These are phyloP conservation scores for Proterorhinus semilunaris DNA, from an alignment of 2,113 vertebrate genomes.

Conservation along the genomic window DNA sequence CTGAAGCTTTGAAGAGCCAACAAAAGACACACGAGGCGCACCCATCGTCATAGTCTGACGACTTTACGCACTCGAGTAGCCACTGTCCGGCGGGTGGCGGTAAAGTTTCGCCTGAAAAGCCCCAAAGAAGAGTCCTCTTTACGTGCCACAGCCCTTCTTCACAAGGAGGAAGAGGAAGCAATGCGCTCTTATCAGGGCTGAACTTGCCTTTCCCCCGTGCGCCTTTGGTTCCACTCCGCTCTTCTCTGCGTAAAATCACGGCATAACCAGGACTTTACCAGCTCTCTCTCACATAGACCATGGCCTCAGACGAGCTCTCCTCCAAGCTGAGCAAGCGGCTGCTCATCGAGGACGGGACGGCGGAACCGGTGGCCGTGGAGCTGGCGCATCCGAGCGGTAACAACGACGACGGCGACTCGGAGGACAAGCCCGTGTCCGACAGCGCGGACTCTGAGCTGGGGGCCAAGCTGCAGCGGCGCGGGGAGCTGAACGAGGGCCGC, in stretches of 20 bases:
- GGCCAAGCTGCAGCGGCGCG: conserved; percentile 80
- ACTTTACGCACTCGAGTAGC: no score
- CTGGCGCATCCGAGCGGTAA: conserved; percentile 19
- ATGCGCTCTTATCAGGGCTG: not conserved
- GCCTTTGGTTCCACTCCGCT: not conserved
- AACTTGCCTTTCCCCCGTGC: not conserved
- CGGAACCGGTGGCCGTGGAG: conserved; percentile 58
- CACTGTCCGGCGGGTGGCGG: no score
- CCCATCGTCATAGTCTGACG: no score
- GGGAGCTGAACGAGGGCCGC: conserved; percentile 80
- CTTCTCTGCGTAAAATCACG: no score
- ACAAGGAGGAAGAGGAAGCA: not conserved
- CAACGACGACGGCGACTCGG: not conserved
- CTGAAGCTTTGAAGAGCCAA: no score
- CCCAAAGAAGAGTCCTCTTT: no score
- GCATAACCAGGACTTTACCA: not conserved
- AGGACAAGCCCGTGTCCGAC: conserved; percentile 62
- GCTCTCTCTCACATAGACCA: conserved; percentile 49
- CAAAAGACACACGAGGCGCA: no score
- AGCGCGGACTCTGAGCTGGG: conserved; percentile 80
- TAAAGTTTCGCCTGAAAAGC: no score
- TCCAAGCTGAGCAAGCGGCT: conserved; percentile 83
- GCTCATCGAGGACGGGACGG: conserved; percentile 77
- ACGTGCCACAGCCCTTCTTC: no score
- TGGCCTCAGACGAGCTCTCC: conserved; percentile 86